phyloP scores from a whole-genome alignment of 2,113 vertebrate genomes.

The Deroptyus accipitrinus region DNA sequence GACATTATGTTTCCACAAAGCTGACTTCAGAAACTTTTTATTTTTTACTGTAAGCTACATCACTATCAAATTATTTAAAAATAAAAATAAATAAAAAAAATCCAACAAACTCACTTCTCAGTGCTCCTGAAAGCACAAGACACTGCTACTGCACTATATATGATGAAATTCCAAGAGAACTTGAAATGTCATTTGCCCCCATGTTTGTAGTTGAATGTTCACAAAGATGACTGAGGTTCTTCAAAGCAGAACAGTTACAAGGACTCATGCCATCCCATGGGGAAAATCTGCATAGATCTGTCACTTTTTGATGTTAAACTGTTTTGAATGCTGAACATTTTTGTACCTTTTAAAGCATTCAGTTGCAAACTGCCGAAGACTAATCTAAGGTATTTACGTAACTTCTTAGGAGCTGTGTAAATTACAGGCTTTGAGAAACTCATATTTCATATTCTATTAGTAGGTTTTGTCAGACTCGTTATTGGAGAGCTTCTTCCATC shows the following conservation, averaged over 20 bases:
- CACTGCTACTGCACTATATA: background rate
- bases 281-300: conserved; percentile 17
- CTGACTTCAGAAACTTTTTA: background rate
- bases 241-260: conserved; percentile 39
- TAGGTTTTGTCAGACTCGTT: background rate
- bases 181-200: background rate
- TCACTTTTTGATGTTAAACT: conserved; percentile 46
- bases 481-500: background rate
- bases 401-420: conserved; percentile 27
- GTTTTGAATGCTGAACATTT: conserved; percentile 29
- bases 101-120: background rate
- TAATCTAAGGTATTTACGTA: background rate
- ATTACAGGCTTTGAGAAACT: conserved; percentile 33
- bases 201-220: background rate
- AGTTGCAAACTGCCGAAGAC: conserved; percentile 7
- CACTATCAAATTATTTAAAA: background rate
- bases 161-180: background rate
- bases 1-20: background rate
- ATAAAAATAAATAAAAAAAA: background rate
- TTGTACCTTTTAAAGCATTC: conserved; percentile 14
- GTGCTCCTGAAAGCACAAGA: background rate
- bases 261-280: background rate
- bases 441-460: background rate
- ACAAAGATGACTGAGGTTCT: background rate
- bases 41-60: background rate